These are phyloP conservation scores for Caenorhabditis panamensis DNA, from an alignment of 2,888 invertebrate species.

Conservation along the genomic window DNA sequence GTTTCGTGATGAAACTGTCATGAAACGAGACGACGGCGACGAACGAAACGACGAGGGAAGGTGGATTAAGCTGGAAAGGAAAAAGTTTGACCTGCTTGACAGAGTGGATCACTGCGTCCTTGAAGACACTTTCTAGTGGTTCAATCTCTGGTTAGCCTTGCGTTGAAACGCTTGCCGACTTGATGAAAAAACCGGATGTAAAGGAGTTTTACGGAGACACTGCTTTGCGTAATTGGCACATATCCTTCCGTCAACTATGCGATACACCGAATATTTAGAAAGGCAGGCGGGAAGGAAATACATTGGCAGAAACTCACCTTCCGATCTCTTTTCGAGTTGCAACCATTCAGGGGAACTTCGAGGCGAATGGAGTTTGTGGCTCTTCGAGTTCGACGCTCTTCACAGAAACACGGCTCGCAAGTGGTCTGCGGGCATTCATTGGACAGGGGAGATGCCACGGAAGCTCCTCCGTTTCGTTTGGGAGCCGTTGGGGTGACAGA, in stretches of 20 bases:
- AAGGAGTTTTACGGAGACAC: not conserved
- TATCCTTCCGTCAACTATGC: conserved; percentile 9
- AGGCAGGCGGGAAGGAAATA: not conserved
- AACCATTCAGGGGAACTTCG: conserved; percentile 75
- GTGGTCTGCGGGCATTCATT: conserved; percentile 27
- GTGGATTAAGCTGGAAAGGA: conserved; percentile 74
- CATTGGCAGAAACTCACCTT: conserved; percentile 63
- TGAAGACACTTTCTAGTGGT: conserved; percentile 43
- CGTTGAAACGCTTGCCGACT: conserved; percentile 33
- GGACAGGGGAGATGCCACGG: not conserved
- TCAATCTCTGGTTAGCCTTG: conserved; percentile 38
- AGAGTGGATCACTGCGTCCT: conserved; percentile 35
- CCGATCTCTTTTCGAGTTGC: conserved; percentile 78
- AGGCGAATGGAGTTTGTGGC: conserved; percentile 72
- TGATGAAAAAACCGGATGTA: conserved; percentile 41
- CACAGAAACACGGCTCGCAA: conserved; percentile 59
- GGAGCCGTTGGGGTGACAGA: conserved; percentile 12
- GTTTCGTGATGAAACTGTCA: conserved; percentile 79
- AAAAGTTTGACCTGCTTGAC: conserved; percentile 10
- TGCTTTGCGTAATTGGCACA: conserved; percentile 33
- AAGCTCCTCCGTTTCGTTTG: conserved; percentile 9
- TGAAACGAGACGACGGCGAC: conserved; percentile 80
- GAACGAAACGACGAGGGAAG: conserved; percentile 78
- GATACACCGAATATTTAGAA: conserved; percentile 11
- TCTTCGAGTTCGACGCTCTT: conserved; percentile 48